Evolutionary conservation across 2,797 vertebrate genomes (phyloP).

Genomic region (Chelonia mydas): DNA sequence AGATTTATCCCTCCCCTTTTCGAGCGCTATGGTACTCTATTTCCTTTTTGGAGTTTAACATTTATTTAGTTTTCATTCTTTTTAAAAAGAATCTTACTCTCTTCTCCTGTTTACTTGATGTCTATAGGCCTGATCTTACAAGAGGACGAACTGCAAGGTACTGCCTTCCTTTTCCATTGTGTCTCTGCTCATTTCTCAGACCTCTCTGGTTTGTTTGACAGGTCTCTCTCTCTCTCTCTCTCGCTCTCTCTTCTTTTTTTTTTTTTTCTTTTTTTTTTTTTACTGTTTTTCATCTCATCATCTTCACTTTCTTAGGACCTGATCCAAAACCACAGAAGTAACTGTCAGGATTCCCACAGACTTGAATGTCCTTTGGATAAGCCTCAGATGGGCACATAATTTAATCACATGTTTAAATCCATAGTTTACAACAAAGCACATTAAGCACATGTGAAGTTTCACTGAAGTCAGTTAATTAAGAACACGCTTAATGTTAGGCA

Average conservation of each 20-base stretch:
- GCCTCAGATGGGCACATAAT: background rate
- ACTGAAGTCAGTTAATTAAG: background rate
- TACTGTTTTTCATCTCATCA: too few relatives aligned
- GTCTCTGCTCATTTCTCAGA: background rate
- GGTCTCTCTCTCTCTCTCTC: background rate
- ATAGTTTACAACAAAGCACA: background rate
- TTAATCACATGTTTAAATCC: background rate
- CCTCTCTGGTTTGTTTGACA: background rate
- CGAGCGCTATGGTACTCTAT: background rate
- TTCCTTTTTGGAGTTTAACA: background rate
- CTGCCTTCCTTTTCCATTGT: background rate
- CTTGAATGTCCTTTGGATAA: background rate
- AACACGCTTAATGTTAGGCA: background rate
- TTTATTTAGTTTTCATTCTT: background rate
- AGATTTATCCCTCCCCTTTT: background rate
- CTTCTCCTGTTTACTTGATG: background rate
- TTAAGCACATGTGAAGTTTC: background rate
- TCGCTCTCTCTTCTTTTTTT: too few relatives aligned
- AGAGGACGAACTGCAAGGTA: background rate
- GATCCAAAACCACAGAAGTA: background rate
- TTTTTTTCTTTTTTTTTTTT: too few relatives aligned
- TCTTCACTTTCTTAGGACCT: background rate
- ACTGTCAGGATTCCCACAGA: background rate
- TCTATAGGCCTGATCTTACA: background rate
- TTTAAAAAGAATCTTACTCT: background rate